phyloP scores from a whole-genome alignment of 2,888 invertebrate genomes.

The Limnephilus auricula region DNA sequence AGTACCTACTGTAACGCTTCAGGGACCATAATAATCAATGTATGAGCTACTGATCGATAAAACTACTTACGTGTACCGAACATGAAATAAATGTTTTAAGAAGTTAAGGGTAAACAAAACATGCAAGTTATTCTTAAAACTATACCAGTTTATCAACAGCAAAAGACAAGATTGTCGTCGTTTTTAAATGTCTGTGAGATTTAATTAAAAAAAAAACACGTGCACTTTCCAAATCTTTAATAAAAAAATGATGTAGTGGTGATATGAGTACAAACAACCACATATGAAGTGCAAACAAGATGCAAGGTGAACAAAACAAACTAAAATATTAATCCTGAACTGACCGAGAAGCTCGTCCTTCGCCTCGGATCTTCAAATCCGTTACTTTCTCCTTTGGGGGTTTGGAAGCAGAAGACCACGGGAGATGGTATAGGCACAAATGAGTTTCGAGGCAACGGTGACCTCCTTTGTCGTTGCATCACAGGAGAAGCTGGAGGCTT shows the following conservation, averaged over 20 bases:
- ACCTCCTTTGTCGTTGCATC: slow-evolving; percentile 36
- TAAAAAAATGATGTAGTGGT: slow-evolving; percentile 2
- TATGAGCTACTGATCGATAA: neutral
- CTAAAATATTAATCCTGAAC: slow-evolving; percentile 39
- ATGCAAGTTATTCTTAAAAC: neutral
- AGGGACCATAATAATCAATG: neutral
- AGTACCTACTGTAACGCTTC: neutral
- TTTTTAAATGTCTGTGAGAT: neutral
- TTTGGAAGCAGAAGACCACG: slow-evolving; percentile 49
- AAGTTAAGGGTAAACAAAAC: neutral
- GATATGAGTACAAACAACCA: neutral
- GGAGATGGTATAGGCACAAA: slow-evolving; percentile 40
- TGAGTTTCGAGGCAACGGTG: slow-evolving; percentile 53
- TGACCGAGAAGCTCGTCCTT: slow-evolving; percentile 54
- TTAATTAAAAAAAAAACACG: slow-evolving; percentile 23
- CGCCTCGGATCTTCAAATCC: slow-evolving; percentile 44
- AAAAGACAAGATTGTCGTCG: neutral
- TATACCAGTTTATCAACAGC: neutral
- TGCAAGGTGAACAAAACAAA: slow-evolving; percentile 49
- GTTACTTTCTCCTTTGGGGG: slow-evolving; percentile 40
- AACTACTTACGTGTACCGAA: neutral
- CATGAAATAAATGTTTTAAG: neutral
- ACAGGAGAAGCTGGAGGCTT: slow-evolving; percentile 56
- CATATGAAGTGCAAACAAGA: slow-evolving; percentile 48
- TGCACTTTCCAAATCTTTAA: slow-evolving; percentile 26